Base-by-base conservation (phyloP, 2,888 invertebrate genomes). In the Campopleginae sp. region DNA sequence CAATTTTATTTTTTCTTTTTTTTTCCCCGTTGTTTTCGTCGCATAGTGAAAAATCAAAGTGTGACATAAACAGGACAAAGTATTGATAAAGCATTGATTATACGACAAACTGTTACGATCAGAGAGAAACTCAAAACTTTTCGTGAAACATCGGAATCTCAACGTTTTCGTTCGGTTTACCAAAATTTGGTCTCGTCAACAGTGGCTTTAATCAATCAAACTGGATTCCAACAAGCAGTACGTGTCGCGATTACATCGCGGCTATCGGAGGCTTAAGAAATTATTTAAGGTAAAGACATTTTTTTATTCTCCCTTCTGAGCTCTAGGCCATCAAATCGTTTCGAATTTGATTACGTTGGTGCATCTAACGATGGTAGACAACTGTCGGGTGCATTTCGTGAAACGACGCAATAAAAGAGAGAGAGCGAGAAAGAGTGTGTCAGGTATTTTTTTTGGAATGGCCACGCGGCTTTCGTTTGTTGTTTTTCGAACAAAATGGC, bases 191-290 rank as follows among this genome's bases (percentile, higher is more conserved):
- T 85, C 76, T 77, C 84, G 87, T 90, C 89, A 89, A 92, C 90
- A 91, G 93, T 93, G 93, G 92, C 92, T 92, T 92, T 91, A 92
- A 93, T 90, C 91, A 91, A 89, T 92, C 93, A 93, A 93, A 92
- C 93, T 93, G 93, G 93, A 93, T 93, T 93, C 93, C 93, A 93
- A 93, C 92, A 93, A 93, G 92, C 93, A 93, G 90, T 93, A 91
- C 91, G 91, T 93, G 93, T 93, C 93, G 93, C 93, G 93, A 93
- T 92, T 93, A 89, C 92, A 92, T 93, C 93, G 93, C 93, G 93
- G 93, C 92, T 93, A 93, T 90, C 91, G 92, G 90, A 92, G 93
- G 89, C 92, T 93, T 92, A 93, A 93, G 90, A 93, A 93, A 89
- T 90, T 93, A 88, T 93, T 93, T 91, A 93, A 93, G 93, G 93